Percentiles rank a stretch among this genome's conserved stretches.
Conservation (phyloP, 2,888 invertebrate genomes). For the Drosophila birchii region DNA sequence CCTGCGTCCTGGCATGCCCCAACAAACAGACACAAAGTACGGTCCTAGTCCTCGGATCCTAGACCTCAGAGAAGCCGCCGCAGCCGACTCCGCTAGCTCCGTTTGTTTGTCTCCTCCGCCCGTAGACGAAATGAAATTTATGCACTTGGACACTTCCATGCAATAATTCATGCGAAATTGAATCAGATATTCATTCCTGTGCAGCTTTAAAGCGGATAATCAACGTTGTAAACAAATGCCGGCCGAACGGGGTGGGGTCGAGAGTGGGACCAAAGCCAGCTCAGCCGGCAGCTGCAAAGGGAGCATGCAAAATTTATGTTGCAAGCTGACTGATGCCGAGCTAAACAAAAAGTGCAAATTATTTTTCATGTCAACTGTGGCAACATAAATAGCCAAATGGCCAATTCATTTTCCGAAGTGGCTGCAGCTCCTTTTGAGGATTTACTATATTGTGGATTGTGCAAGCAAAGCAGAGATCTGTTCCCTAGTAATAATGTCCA, state of each 20-base stretch:
- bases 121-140: slow-evolving; percentile 75
- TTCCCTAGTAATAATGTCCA: neutral
- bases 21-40: slow-evolving; percentile 67
- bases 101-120: slow-evolving; percentile 50
- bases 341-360: slow-evolving; percentile 56
- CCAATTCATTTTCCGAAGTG: slow-evolving; percentile 20
- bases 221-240: slow-evolving; percentile 71
- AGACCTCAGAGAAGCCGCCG: slow-evolving; percentile 22
- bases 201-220: slow-evolving; percentile 78
- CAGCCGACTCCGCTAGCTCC: slow-evolving; percentile 12
- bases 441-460: neutral
- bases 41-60: slow-evolving; percentile 53
- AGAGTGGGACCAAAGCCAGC: slow-evolving; percentile 9
- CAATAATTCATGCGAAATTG: slow-evolving; percentile 80
- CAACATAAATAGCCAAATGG: slow-evolving; percentile 36
- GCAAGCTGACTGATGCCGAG: slow-evolving; percentile 47
- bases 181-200: slow-evolving; percentile 78
- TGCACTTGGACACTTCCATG: slow-evolving; percentile 78
- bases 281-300: slow-evolving; percentile 17
- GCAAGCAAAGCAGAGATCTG: neutral
- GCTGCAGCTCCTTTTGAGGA: slow-evolving; percentile 1
- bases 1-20: slow-evolving; percentile 63
- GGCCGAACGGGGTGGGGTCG: slow-evolving; percentile 19
- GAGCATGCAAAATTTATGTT: slow-evolving; percentile 60
- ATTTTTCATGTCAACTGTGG: slow-evolving; percentile 43